phyloP scores from a whole-genome alignment of 1,140 invertebrate genomes.

The Elysia chlorotica region DNA sequence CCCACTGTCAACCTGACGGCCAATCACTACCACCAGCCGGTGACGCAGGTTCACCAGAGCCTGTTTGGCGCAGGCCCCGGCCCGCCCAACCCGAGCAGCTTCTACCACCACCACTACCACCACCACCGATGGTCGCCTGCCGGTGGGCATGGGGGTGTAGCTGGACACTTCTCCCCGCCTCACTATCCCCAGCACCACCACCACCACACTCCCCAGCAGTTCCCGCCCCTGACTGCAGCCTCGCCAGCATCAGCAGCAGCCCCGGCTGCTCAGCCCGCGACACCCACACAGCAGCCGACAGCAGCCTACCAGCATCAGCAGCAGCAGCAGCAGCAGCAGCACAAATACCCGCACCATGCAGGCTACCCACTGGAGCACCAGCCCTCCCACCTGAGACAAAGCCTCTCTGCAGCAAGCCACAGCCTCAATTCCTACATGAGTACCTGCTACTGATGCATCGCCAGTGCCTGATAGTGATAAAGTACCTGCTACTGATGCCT shows the following conservation, averaged over 20 bases:
- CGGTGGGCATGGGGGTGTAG: too few relatives aligned
- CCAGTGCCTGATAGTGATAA: too few relatives aligned
- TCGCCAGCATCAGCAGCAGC: background rate
- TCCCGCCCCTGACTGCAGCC: background rate
- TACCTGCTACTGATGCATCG: too few relatives aligned
- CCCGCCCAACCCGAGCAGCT: conserved; percentile 4
- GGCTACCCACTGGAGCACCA: too few relatives aligned
- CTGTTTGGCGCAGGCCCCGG: background rate
- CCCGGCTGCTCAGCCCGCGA: background rate
- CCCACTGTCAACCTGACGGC: conserved; percentile 16
- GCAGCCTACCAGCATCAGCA: background rate
- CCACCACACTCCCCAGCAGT: background rate
- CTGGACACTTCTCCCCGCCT: too few relatives aligned
- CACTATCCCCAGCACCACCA: background rate
- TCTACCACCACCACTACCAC: conserved; percentile 20
- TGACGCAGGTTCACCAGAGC: conserved; percentile 1
- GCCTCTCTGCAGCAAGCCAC: too few relatives aligned
- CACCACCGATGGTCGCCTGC: conserved; percentile 6
- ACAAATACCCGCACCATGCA: background rate
- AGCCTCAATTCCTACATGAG: too few relatives aligned
- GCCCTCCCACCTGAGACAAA: too few relatives aligned
- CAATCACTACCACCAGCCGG: conserved; percentile 18
- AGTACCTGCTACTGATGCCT: too few relatives aligned
- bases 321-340: background rate
- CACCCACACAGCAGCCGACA: background rate